Conservation (phyloP, 2,797 vertebrate species). For the Eulemur coronatus region DNA sequence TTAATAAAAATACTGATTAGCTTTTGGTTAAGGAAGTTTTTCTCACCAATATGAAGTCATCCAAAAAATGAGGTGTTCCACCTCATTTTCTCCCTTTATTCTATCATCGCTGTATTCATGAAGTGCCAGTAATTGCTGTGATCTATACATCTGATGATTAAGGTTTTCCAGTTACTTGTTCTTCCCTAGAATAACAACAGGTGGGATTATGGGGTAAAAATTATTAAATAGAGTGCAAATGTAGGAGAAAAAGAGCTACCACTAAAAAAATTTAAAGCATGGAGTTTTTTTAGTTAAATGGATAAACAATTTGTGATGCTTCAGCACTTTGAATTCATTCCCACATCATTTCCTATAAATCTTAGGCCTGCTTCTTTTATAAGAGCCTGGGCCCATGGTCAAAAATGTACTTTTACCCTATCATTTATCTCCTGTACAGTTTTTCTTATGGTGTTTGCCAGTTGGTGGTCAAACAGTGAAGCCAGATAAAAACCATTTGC, state of each 20-base stretch:
- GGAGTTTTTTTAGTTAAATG: not conserved
- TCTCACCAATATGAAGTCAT: not conserved
- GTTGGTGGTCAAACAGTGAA: conserved; percentile 51
- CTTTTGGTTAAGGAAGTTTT: conserved; percentile 16
- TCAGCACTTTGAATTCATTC: conserved; percentile 45
- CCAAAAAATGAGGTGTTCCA: not conserved
- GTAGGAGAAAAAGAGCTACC: not conserved
- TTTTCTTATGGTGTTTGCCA: conserved; percentile 58
- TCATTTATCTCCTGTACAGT: conserved; percentile 49
- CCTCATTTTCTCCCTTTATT: not conserved
- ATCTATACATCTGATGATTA: not conserved
- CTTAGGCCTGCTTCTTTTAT: conserved; percentile 36
- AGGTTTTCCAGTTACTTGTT: not conserved
- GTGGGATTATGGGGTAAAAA: not conserved
- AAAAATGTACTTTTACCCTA: conserved; percentile 44
- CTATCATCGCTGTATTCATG: not conserved
- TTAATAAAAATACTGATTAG: not conserved
- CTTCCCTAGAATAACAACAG: not conserved
- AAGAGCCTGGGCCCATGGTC: conserved; percentile 3
- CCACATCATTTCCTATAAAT: conserved; percentile 53
- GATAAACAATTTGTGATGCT: conserved; percentile 36
- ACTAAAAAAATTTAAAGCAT: not conserved
- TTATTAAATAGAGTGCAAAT: not conserved
- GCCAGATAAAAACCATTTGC: conserved; percentile 66
- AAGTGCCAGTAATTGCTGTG: not conserved